A percentile compares a stretch with the other conserved stretches of the same genome.
Conservation (phyloP, 2,888 invertebrate genomes). For the Pilophorus perplexus region DNA sequence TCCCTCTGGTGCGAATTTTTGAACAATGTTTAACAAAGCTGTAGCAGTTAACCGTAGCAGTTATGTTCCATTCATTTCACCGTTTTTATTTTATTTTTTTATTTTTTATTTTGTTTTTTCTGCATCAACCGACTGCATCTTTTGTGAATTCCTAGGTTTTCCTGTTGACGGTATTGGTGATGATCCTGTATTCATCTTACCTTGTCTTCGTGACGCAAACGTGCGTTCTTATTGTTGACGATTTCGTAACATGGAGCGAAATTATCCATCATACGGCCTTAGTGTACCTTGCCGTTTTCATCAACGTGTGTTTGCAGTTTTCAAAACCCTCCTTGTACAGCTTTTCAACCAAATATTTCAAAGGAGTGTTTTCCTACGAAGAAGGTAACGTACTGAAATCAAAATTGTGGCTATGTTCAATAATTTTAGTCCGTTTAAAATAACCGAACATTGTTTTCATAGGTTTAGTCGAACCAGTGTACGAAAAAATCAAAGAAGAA, state of each 20-base stretch:
- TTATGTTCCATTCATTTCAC: too few relatives aligned
- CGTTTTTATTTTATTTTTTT: too few relatives aligned
- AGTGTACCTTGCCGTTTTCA: constrained; percentile 20
- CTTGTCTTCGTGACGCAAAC: not conserved
- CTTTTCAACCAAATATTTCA: not conserved
- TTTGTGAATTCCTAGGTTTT: too few relatives aligned
- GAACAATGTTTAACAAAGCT: too few relatives aligned
- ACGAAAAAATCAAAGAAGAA: not conserved
- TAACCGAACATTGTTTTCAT: not conserved
- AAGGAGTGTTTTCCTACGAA: constrained; percentile 17
- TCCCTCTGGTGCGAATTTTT: too few relatives aligned
- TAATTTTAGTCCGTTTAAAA: not conserved
- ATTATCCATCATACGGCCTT: constrained; percentile 24
- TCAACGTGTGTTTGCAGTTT: not conserved
- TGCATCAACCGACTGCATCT: too few relatives aligned
- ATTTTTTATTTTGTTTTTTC: too few relatives aligned
- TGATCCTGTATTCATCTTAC: not conserved
- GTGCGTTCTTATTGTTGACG: not conserved
- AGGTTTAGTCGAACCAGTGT: not conserved
- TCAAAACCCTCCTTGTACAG: not conserved
- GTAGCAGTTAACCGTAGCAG: too few relatives aligned
- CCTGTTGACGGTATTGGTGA: too few relatives aligned
- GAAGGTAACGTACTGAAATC: not conserved
- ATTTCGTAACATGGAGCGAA: constrained; percentile 34
- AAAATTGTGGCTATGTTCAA: not conserved